Base-by-base conservation (phyloP, 2,113 vertebrate species). In the Panthera tigris region DNA sequence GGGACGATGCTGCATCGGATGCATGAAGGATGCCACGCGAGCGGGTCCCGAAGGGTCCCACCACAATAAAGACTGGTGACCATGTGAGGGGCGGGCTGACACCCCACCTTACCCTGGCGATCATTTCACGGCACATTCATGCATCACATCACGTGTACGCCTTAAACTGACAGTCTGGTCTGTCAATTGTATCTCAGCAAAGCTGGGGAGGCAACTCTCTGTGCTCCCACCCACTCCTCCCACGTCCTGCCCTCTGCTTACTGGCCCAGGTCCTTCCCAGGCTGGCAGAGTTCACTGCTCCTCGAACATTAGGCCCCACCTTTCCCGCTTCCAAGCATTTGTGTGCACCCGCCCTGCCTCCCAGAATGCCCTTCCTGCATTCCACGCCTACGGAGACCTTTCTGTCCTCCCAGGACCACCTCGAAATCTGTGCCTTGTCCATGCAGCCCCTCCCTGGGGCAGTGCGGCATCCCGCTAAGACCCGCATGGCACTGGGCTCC, bases 381-480 rank as follows among this genome's bases (percentile, higher is more conserved):
- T 36, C 84, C 36, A 8, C 1, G 0, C 13, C 8, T 14, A 14
- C 0, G 8, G 31, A 50, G 25, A 29, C 25, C 19, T 74, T 45
- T 13, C 71, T 15, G 5, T 61, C 52, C 45, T 29, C 80, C 7
- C 7, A 45, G 80, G 61, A 31, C 36, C 36, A 11, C 15, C 4
- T 15, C 3, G 15, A 33, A 48, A 41, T 21, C 68, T 18, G n/a
- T 7, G 21, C 63, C 61, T 55, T 69, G 45, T 1, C 0, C 0
- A 1, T 3, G 9, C 14, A 2, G 4, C n/a, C 10, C 39, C 63
- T 71, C 39, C 79, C 61, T 0, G 0, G 15, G 7, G 3, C 6
- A 0, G 6, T 1, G 4, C 8, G 1, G 27, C 3, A 0, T 27
- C 41, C 39, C 21, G 11, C 41, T 1, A 3, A 0, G 0, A 3